Base-by-base conservation (phyloP, 2,888 invertebrate genomes). In the Drosophila nr. fundita region DNA sequence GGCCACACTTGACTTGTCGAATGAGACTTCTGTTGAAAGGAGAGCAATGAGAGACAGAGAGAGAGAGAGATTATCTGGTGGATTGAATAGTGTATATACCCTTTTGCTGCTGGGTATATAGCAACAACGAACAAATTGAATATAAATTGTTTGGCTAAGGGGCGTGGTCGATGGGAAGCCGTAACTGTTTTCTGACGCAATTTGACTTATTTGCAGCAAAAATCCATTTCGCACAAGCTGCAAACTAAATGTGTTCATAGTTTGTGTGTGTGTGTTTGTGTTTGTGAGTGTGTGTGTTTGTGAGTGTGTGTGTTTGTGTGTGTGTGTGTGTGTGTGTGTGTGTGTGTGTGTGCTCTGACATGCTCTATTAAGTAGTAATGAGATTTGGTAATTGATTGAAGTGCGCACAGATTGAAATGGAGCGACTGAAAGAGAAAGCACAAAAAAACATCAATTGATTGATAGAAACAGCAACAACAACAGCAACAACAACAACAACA, bases 331-430 rank as follows among this genome's bases (percentile, higher is more conserved):
- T 52, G 45, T 68, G 18, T 36, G 34, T 52, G 40, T 40, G 40
- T 21, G 27, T 34, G 53, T 58, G 30, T 62, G 54, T 61, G 53
- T 72, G 59, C 49, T 62, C 77, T 64, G 61, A 61, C 72, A 87
- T 73, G 89, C 89, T 83, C 87, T 89, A 89, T 87, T 89, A 89
- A 89, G 76, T 78, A 59, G 83, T 89, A 87, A 87, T 89, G 86
- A 85, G 89, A 81, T 89, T 89, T 81, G 88, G 88, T 85, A 89
- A 89, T 87, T 87, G 89, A 89, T 87, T 89, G 78, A 80, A 81
- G 74, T 70, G 70, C 55, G 58, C 49, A 50, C 63, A 68, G 71
- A 61, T 67, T 68, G 62, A 72, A 65, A 62, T 71, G 58, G 76
- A 68, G 50, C 55, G 30, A 52, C 45, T 18, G 21, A 32, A 29